Conservation (phyloP, 2,113 vertebrate genomes). For the Isurus oxyrinchus region DNA sequence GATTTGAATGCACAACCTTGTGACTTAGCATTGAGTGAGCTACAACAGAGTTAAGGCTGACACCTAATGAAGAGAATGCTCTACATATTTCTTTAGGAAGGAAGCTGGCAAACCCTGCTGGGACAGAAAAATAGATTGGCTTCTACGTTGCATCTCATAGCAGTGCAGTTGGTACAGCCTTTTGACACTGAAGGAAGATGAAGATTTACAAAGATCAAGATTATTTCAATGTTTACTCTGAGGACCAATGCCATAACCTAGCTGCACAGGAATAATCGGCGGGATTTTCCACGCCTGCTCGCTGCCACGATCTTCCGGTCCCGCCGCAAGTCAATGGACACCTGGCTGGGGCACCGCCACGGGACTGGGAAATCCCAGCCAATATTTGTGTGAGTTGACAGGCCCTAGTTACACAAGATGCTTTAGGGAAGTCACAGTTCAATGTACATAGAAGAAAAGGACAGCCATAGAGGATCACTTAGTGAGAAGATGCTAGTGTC, state of each 20-base stretch:
- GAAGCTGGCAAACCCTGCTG: not conserved
- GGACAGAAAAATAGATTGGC: not conserved
- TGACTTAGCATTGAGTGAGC: not conserved
- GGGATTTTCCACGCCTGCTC: no score
- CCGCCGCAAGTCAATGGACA: no score
- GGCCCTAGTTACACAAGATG: no score
- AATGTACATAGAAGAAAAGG: no score
- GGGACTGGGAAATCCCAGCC: no score
- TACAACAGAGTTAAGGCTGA: not conserved
- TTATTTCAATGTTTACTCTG: not conserved
- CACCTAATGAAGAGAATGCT: not conserved
- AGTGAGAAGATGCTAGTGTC: no score
- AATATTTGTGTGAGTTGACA: no score
- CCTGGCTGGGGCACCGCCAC: no score
- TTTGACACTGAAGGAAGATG: not conserved
- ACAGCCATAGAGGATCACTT: no score
- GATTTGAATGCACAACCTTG: not conserved
- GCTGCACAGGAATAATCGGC: no score
- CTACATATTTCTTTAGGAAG: not conserved
- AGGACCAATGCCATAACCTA: not conserved
- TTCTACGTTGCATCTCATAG: not conserved
- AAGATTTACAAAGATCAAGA: not conserved
- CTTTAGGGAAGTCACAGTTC: no score
- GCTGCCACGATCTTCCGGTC: no score
- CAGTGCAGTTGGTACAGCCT: not conserved